A percentile compares a stretch with the other conserved stretches of the same genome.
phyloP scores from a whole-genome alignment of 2,888 invertebrate genomes.

The Acronicta leporina region DNA sequence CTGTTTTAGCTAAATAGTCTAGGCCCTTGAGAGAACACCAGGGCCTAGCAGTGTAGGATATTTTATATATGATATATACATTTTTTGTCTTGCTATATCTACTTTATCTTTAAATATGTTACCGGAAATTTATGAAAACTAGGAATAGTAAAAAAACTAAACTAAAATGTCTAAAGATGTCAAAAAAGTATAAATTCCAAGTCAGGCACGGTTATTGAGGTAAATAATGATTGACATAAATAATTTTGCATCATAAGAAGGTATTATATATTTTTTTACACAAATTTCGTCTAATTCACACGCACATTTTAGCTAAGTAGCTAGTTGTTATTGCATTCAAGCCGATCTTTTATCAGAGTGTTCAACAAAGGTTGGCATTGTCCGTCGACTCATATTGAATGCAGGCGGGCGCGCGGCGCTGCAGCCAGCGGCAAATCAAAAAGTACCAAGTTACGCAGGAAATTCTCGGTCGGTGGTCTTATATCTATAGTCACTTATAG shows the following conservation, averaged over 20 bases:
- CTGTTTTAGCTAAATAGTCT: no score
- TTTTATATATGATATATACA: no score
- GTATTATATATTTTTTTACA: background rate
- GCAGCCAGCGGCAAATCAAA: conserved; percentile 77
- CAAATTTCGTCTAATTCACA: background rate
- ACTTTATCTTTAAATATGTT: no score
- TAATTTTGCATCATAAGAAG: background rate
- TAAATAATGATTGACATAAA: no score
- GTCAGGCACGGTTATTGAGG: no score
- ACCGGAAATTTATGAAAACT: no score
- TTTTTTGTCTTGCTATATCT: no score
- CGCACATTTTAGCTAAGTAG: conserved; percentile 8
- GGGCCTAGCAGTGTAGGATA: no score
- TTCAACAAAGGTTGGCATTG: conserved; percentile 71
- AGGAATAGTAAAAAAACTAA: no score
- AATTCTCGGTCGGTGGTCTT: conserved; percentile 77
- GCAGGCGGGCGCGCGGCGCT: conserved; percentile 72
- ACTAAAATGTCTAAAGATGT: no score
- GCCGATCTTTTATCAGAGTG: conserved; percentile 62
- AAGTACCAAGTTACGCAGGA: conserved; percentile 69
- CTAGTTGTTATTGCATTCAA: conserved; percentile 17
- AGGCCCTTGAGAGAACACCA: no score
- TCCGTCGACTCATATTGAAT: conserved; percentile 77
- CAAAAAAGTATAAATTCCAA: no score
- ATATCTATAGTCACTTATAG: conserved; percentile 61